Conservation (phyloP, 2,888 invertebrate genomes). For the Drosophila testacea region DNA sequence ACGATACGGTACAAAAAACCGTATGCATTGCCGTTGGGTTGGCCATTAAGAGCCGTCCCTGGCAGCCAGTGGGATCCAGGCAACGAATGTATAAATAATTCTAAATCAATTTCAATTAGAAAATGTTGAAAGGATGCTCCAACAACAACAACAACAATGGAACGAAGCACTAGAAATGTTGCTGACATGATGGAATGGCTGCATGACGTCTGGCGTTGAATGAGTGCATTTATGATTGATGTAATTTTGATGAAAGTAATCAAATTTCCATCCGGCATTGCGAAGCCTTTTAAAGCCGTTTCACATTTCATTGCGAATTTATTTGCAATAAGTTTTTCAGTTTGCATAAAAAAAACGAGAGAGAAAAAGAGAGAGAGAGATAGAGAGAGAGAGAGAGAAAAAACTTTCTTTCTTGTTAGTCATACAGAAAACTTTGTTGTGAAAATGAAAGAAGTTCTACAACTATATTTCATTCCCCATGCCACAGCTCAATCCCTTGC, state of each 20-base stretch:
- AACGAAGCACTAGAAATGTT: constrained; percentile 71
- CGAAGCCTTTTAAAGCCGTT: constrained; percentile 66
- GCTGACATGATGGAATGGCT: constrained; percentile 63
- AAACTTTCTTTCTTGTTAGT: constrained; percentile 60
- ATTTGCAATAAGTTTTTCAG: constrained; percentile 41
- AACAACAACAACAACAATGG: constrained; percentile 26
- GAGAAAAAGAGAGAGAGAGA: no score
- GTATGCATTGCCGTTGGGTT: constrained; percentile 29
- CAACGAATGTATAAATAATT: constrained; percentile 62
- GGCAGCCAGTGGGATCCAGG: constrained; percentile 2
- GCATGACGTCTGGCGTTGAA: constrained; percentile 53
- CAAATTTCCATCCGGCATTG: constrained; percentile 47
- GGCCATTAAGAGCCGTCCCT: constrained; percentile 16
- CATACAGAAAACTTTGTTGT: constrained; percentile 65
- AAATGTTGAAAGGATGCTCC: constrained; percentile 70
- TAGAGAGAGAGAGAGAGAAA: background rate
- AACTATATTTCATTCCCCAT: constrained; percentile 60
- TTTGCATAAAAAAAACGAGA: background rate
- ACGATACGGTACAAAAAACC: background rate
- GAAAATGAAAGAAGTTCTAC: constrained; percentile 76
- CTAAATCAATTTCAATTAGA: constrained; percentile 79
- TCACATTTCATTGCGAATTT: constrained; percentile 72
- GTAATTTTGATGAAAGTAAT: constrained; percentile 78
- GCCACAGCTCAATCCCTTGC: constrained; percentile 13
- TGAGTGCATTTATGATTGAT: constrained; percentile 80